Conservation (phyloP, 2,797 vertebrate genomes). For the Pseudochirops corinnae region DNA sequence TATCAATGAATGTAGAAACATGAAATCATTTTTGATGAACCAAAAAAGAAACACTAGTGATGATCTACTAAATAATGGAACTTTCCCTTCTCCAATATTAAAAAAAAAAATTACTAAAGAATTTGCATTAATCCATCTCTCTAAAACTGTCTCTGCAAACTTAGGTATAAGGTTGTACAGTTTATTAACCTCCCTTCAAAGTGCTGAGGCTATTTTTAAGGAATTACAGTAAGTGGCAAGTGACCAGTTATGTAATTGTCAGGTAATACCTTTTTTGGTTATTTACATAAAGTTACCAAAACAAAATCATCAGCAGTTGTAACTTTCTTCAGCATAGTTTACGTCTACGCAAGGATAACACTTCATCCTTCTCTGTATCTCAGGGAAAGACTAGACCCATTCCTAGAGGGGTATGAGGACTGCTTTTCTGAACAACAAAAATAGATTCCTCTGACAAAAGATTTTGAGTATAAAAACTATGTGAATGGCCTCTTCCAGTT, state of each 20-base stretch:
- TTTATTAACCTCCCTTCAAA: background rate
- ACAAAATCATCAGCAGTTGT: background rate
- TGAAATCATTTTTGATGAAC: background rate
- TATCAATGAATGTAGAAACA: background rate
- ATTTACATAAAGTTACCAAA: background rate
- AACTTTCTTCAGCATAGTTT: background rate
- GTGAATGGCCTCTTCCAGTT: slow-evolving; percentile 11
- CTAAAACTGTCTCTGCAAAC: background rate
- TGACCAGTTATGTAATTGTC: background rate
- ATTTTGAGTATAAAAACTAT: slow-evolving; percentile 35
- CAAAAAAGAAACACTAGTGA: background rate
- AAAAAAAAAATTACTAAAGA: background rate
- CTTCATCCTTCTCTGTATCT: slow-evolving; percentile 17
- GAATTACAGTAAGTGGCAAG: background rate
- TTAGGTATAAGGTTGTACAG: background rate
- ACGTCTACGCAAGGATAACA: background rate
- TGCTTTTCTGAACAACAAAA: slow-evolving; percentile 35
- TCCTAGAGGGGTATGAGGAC: background rate
- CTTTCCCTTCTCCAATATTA: background rate
- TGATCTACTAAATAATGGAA: background rate
- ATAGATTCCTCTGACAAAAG: slow-evolving; percentile 18
- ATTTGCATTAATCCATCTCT: background rate
- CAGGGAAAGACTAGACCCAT: background rate
- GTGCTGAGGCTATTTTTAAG: background rate
- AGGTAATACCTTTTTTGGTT: background rate